Percentiles rank a stretch among this genome's conserved stretches.
phyloP scores from a whole-genome alignment of 1,140 invertebrate genomes.

The Drosophila baimaii region DNA sequence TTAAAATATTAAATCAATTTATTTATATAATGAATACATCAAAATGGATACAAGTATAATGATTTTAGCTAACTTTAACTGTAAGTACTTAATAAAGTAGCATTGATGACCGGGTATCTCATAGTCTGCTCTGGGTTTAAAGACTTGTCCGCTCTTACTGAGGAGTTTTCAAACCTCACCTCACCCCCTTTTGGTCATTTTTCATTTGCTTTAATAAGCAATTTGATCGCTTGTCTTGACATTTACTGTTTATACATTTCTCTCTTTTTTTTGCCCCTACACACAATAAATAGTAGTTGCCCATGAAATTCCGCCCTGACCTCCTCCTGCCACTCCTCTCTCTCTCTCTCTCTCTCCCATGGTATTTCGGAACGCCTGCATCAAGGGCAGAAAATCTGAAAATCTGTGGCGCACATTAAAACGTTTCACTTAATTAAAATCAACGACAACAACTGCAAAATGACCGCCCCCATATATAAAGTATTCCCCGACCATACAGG shows the following conservation, averaged over 20 bases:
- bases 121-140: too few species aligned
- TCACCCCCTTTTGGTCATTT: not conserved
- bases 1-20: too few species aligned
- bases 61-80: too few species aligned
- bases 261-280: not conserved
- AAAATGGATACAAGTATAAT: too few species aligned
- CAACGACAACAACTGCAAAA: constrained; percentile 58
- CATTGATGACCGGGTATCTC: too few species aligned
- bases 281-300: constrained; percentile 34
- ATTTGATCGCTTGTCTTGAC: constrained; percentile 58
- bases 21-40: too few species aligned
- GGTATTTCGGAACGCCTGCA: constrained; percentile 20
- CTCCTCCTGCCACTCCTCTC: not conserved
- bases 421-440: constrained; percentile 78
- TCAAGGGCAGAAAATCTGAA: constrained; percentile 47
- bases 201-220: constrained; percentile 44
- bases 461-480: constrained; percentile 58
- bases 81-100: too few species aligned
- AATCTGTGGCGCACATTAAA: constrained; percentile 75
- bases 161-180: too few species aligned
- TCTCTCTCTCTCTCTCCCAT: not conserved
- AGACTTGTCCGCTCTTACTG: too few species aligned
- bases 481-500: constrained; percentile 37
- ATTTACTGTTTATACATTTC: constrained; percentile 35
- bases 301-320: constrained; percentile 29